These are phyloP conservation scores for Notodonta dromedarius DNA, from an alignment of 2,888 invertebrate species.

Conservation along the genomic window DNA sequence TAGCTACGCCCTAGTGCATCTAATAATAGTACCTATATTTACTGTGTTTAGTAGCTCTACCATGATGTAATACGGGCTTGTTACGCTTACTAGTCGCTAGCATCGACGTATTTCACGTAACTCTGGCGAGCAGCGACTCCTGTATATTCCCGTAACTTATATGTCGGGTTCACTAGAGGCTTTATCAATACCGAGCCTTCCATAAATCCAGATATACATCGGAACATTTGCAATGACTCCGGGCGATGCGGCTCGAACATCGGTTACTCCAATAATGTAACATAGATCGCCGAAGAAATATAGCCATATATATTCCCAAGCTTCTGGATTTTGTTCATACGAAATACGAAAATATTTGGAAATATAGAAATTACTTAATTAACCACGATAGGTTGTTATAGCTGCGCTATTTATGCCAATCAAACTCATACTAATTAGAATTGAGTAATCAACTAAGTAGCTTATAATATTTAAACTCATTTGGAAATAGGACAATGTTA, in stretches of 20 bases:
- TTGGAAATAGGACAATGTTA: too few species aligned
- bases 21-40: background rate
- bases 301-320: background rate
- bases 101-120: too few species aligned
- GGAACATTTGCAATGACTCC: constrained; percentile 22
- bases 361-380: too few species aligned
- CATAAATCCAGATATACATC: constrained; percentile 28
- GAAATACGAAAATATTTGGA: background rate
- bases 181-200: constrained; percentile 33
- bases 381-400: too few species aligned
- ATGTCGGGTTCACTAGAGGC: constrained; percentile 15
- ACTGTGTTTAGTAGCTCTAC: background rate
- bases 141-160: background rate
- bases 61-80: too few species aligned
- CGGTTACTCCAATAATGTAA: constrained; percentile 26
- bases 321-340: too few species aligned
- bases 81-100: too few species aligned
- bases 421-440: too few species aligned
- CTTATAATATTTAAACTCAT: too few species aligned
- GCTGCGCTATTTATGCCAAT: too few species aligned
- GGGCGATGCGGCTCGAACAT: constrained; percentile 22
- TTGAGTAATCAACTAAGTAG: too few species aligned
- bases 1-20: background rate
- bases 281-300: constrained; percentile 11
- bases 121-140: too few species aligned